phyloP scores from a whole-genome alignment of 2,888 invertebrate genomes.

The Fragum whitleyi region DNA sequence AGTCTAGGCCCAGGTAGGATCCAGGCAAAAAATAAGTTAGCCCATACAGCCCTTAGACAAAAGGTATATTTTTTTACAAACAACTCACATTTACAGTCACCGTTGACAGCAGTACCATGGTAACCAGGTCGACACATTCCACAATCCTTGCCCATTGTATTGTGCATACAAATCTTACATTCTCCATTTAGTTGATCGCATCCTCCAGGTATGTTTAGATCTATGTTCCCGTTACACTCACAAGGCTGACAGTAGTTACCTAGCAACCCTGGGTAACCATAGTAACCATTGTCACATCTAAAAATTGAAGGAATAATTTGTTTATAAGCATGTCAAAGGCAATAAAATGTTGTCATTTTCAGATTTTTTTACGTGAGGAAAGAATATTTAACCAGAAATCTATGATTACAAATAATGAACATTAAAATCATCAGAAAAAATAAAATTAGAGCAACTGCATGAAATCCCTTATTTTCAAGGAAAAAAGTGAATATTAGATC shows the following conservation, averaged over 20 bases:
- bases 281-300: slow-evolving; percentile 82
- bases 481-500: no score
- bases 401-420: no score
- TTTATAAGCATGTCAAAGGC: neutral
- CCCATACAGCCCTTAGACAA: no score
- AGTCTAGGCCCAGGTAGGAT: no score
- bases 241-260: slow-evolving; percentile 92
- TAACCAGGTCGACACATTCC: slow-evolving; percentile 86
- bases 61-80: no score
- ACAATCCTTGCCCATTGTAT: slow-evolving; percentile 91
- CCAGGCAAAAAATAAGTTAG: no score
- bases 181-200: slow-evolving; percentile 93
- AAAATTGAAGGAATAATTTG: slow-evolving; percentile 16
- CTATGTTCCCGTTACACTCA: slow-evolving; percentile 93
- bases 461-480: no score
- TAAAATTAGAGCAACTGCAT: no score
- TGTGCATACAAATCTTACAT: slow-evolving; percentile 93
- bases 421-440: no score
- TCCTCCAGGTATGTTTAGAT: slow-evolving; percentile 85
- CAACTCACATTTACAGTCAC: slow-evolving; percentile 82
- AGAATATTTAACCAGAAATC: no score
- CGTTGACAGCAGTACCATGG: slow-evolving; percentile 83
- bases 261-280: slow-evolving; percentile 91
- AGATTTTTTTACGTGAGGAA: no score
- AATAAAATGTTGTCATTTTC: neutral